These are phyloP conservation scores for Lordiphosa clarofinis DNA, from an alignment of 1,140 invertebrate species.

Conservation along the genomic window DNA sequence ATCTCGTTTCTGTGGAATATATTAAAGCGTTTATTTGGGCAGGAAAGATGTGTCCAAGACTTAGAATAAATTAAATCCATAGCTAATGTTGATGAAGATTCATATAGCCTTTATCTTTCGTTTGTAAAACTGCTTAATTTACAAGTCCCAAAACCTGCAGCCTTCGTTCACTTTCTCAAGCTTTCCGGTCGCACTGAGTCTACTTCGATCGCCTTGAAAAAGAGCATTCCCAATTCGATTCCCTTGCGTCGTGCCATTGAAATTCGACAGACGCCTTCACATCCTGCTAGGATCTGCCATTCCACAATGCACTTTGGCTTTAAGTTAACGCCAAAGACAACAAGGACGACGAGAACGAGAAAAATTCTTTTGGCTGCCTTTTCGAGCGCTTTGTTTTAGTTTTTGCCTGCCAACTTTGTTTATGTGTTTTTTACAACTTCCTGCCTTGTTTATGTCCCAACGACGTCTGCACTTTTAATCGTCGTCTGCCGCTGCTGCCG, in stretches of 20 bases:
- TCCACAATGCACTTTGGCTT: constrained; percentile 17
- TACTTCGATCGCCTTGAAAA: no score
- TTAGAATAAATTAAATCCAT: no score
- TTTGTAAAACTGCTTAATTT: no score
- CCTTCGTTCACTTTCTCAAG: no score
- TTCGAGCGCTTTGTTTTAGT: constrained; percentile 44
- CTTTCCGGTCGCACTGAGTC: no score
- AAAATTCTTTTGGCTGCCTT: constrained; percentile 34
- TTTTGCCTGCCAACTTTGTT: constrained; percentile 41
- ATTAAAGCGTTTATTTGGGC: no score
- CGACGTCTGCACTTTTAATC: constrained; percentile 61
- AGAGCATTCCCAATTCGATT: no score
- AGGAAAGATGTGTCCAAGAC: no score
- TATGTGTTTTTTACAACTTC: constrained; percentile 54
- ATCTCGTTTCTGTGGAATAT: no score
- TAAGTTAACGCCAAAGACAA: constrained; percentile 36
- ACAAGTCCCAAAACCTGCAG: no score
- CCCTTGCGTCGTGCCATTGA: constrained; percentile 9
- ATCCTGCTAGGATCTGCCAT: constrained; percentile 10
- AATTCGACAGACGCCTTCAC: constrained; percentile 24
- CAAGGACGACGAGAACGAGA: constrained; percentile 11
- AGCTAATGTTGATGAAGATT: no score
- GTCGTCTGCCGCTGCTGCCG: constrained; percentile 23
- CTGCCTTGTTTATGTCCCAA: constrained; percentile 53
- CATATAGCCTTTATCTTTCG: no score